Evolutionary conservation across 2,888 invertebrate species (phyloP).

Genomic region (Latheticus oryzae): DNA sequence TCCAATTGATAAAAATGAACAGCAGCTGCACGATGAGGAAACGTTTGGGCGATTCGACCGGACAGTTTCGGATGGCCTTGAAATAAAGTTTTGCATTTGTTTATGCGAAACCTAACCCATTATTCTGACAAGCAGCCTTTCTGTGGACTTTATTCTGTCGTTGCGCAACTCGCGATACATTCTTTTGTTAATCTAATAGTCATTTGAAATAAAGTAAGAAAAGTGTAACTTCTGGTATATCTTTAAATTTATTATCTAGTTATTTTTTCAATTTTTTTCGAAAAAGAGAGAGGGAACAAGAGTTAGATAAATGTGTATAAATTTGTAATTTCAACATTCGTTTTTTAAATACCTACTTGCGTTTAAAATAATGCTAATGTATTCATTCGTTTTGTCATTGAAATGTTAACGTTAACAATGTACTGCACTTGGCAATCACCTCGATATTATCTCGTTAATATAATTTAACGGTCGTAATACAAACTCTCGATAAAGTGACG

Average conservation of each 20-base stretch:
- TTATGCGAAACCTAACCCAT: slow-evolving; percentile 63
- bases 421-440: slow-evolving; percentile 58
- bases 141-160: slow-evolving; percentile 40
- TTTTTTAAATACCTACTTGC: slow-evolving; percentile 34
- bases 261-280: slow-evolving; percentile 27
- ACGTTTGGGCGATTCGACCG: slow-evolving; percentile 55
- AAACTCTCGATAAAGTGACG: too few species aligned
- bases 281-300: slow-evolving; percentile 22
- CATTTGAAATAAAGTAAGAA: too few species aligned
- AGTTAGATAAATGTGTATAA: slow-evolving; percentile 20
- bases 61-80: slow-evolving; percentile 64
- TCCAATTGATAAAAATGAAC: slow-evolving; percentile 9
- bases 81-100: slow-evolving; percentile 62
- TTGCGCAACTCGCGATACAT: slow-evolving; percentile 31
- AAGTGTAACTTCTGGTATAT: too few species aligned
- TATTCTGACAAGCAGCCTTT: slow-evolving; percentile 60
- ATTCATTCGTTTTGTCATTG: slow-evolving; percentile 57
- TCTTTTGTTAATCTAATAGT: too few species aligned
- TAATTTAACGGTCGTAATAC: slow-evolving; percentile 20
- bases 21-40: slow-evolving; percentile 47
- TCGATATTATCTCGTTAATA: slow-evolving; percentile 47
- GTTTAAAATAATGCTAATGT: slow-evolving; percentile 50
- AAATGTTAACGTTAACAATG: slow-evolving; percentile 56
- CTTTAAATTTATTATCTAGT: slow-evolving; percentile 1
- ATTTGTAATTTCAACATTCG: slow-evolving; percentile 37